Evolutionary conservation across 2,888 invertebrate genomes (phyloP).

Genomic region (Entomobrya multifasciata): DNA sequence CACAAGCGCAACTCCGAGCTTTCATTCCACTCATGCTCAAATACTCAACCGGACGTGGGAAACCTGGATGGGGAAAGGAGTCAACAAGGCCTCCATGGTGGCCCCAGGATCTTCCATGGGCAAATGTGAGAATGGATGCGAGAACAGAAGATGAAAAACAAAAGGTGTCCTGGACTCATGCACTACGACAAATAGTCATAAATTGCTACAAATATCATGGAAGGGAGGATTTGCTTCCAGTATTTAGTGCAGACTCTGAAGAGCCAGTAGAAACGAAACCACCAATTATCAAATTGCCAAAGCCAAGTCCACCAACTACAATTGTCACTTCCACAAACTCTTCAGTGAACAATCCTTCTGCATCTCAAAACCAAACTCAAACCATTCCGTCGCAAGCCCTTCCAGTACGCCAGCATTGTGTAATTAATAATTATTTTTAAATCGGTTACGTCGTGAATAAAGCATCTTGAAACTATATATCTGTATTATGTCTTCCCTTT

Average conservation of each 20-base stretch:
- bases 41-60: conserved; percentile 96
- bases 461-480: background rate
- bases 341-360: conserved; percentile 57
- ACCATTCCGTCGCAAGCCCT: conserved; percentile 78
- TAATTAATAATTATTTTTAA: background rate
- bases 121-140: conserved; percentile 98
- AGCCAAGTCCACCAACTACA: conserved; percentile 87
- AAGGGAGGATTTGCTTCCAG: conserved; percentile 95
- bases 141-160: conserved; percentile 97
- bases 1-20: conserved; percentile 96
- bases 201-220: conserved; percentile 99
- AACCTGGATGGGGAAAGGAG: conserved; percentile 98
- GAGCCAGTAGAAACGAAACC: conserved; percentile 84
- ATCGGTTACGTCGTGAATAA: background rate
- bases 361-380: conserved; percentile 78
- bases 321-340: conserved; percentile 70
- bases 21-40: conserved; percentile 99
- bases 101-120: conserved; percentile 99
- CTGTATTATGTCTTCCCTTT: background rate
- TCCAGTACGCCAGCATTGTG: conserved; percentile 69
- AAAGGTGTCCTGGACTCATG: conserved; percentile 99
- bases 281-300: conserved; percentile 84
- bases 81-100: conserved; percentile 98
- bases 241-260: conserved; percentile 95
- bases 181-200: conserved; percentile 96